phyloP scores from a whole-genome alignment of 2,888 invertebrate species.

The Tanytarsus gracilentus region DNA sequence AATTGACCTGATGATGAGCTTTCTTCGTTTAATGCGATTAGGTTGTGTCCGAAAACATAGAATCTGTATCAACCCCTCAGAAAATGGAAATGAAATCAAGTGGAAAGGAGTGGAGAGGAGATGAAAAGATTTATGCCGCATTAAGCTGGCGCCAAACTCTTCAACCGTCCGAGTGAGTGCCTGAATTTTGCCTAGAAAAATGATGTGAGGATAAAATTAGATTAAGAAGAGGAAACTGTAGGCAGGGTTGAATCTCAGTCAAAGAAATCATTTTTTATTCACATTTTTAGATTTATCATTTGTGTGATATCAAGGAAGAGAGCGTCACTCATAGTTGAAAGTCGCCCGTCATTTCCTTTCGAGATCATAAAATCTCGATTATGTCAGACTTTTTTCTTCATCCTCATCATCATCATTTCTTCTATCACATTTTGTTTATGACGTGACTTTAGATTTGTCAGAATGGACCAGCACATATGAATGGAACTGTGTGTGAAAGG shows the following conservation, averaged over 20 bases:
- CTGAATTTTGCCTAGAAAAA: not conserved
- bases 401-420: slow-evolving; percentile 6
- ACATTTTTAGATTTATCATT: not conserved
- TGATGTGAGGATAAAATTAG: not conserved
- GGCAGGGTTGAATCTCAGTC: not conserved
- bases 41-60: not conserved
- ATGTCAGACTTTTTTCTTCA: slow-evolving; percentile 6
- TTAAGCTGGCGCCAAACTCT: slow-evolving; percentile 22
- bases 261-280: not conserved
- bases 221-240: not conserved
- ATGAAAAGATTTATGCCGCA: slow-evolving; percentile 21
- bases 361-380: slow-evolving; percentile 19
- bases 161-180: not conserved
- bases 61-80: not conserved
- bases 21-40: slow-evolving; percentile 27
- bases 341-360: slow-evolving; percentile 21
- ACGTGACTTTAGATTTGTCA: slow-evolving; percentile 27
- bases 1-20: slow-evolving; percentile 5
- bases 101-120: slow-evolving; percentile 12
- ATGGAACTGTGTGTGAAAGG: too few relatives aligned
- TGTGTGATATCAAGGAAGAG: slow-evolving; percentile 1
- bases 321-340: slow-evolving; percentile 9
- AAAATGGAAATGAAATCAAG: not conserved
- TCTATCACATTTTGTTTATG: too few relatives aligned
- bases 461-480: too few relatives aligned